phyloP scores from a whole-genome alignment of 2,888 invertebrate species.

The Leucophenga maculata region DNA sequence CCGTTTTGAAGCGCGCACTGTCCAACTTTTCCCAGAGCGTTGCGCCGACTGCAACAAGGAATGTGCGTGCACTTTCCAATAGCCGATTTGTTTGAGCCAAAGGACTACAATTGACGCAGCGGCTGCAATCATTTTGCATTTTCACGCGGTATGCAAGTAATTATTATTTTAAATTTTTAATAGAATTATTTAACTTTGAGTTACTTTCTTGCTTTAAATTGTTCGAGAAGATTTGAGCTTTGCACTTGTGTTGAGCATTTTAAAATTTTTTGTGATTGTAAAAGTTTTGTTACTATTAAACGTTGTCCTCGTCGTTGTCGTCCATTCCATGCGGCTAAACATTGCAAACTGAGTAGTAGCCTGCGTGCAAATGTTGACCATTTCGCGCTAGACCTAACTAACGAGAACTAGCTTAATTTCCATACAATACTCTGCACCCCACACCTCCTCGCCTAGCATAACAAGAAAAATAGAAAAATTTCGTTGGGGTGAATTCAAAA shows the following conservation, averaged over 20 bases:
- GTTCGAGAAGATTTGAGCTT: no score
- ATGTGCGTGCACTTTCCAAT: constrained; percentile 35
- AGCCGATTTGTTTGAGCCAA: background rate
- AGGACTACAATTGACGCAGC: constrained; percentile 21
- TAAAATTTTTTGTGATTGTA: constrained; percentile 6
- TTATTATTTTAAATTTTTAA: background rate
- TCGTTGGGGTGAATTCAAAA: constrained; percentile 4
- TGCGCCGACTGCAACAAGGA: constrained; percentile 42
- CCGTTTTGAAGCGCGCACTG: constrained; percentile 44
- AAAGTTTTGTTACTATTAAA: background rate
- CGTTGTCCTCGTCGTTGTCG: background rate
- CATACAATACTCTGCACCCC: background rate
- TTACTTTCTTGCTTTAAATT: background rate
- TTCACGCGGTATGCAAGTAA: constrained; percentile 13
- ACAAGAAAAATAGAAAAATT: background rate
- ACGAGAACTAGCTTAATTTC: constrained; percentile 9
- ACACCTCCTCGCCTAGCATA: background rate
- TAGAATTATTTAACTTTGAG: background rate
- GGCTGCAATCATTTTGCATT: constrained; percentile 47
- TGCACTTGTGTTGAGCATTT: constrained; percentile 2
- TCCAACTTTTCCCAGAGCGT: constrained; percentile 53
- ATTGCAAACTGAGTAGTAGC: constrained; percentile 17
- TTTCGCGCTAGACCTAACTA: constrained; percentile 19
- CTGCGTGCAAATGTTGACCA: constrained; percentile 20
- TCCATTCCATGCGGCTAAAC: constrained; percentile 7